Base-by-base conservation (phyloP, 2,797 vertebrate species). In the Rhinella marina region DNA sequence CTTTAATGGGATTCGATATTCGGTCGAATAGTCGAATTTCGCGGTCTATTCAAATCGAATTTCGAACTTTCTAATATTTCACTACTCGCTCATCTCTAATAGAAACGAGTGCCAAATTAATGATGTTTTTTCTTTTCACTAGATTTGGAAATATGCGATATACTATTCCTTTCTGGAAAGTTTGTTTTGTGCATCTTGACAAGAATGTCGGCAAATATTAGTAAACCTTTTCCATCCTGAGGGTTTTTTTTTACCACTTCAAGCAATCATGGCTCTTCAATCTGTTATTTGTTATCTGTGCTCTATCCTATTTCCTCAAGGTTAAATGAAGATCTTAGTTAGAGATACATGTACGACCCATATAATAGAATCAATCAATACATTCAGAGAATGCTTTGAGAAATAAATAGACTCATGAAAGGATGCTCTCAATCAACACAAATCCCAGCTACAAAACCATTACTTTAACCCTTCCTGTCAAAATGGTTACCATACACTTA, bases 91-190 rank as follows among this genome's bases (percentile, higher is more conserved):
- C n/a, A n/a, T n/a, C n/a, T n/a, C n/a, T n/a, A n/a, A 91, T 91
- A 92, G 91, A 52, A 89, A 91, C 92, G 90, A 94, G 92, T 81
- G 91, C 87, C 92, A 91, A 91, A 91, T 89, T 86, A 80, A n/a
- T 85, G 90, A 91, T 81, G 90, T 91, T 27, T 80, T 86, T 92
- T 25, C 56, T 32, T 29, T 16, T 81, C 11, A 64, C 56, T 59
- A n/a, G 19, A 61, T 84, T 75, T 61, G 23, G 52, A 17, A 73
- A 41, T 79, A 66, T 32, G 19, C 48, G 93, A 93, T 93, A n/a
- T 59, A 32, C 29, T 88, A 16, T 89, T 73, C 73, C 72, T 41
- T 50, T 5, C 7, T 59, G 17, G 17, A 77, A 82, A 72, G 8
- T 29, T 86, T 89, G 41, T 23, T 32, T 86, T 79, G 77, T 77